These are phyloP conservation scores for Rhamphomyia laevipes DNA, from an alignment of 2,888 invertebrate genomes.

Conservation along the genomic window DNA sequence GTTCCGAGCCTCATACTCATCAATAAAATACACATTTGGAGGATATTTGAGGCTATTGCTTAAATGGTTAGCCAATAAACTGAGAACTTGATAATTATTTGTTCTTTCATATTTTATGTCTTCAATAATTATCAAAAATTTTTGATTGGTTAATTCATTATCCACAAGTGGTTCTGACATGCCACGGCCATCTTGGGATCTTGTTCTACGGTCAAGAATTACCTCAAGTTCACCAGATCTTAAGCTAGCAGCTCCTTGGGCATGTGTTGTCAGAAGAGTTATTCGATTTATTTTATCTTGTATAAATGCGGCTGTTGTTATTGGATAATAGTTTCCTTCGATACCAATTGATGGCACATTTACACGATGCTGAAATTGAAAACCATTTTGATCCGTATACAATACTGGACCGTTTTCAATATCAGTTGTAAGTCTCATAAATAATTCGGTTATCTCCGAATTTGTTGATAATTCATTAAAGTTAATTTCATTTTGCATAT, in stretches of 20 bases:
- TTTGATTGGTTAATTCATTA: constrained; percentile 67
- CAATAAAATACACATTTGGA: constrained; percentile 61
- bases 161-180: constrained; percentile 93
- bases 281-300: constrained; percentile 63
- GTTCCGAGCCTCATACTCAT: constrained; percentile 48
- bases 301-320: constrained; percentile 81
- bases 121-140: constrained; percentile 80
- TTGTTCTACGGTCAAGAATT: constrained; percentile 85
- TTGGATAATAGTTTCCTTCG: constrained; percentile 86
- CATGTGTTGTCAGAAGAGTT: constrained; percentile 74
- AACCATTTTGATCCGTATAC: constrained; percentile 87
- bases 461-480: constrained; percentile 79
- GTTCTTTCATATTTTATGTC: constrained; percentile 21
- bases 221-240: constrained; percentile 85
- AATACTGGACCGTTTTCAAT: constrained; percentile 70
- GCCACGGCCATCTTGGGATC: constrained; percentile 91
- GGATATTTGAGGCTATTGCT: constrained; percentile 73
- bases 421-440: constrained; percentile 80
- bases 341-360: constrained; percentile 56
- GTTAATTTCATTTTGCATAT: constrained; percentile 69
- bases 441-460: constrained; percentile 82
- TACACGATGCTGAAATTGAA: constrained; percentile 72
- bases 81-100: constrained; percentile 43
- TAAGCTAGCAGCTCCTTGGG: constrained; percentile 82
- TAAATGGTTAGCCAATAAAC: constrained; percentile 59